A percentile compares a stretch with the other conserved stretches of the same genome.
These are phyloP conservation scores for Toxotes chatareus DNA, from an alignment of 2,113 vertebrate species.

Conservation along the genomic window DNA sequence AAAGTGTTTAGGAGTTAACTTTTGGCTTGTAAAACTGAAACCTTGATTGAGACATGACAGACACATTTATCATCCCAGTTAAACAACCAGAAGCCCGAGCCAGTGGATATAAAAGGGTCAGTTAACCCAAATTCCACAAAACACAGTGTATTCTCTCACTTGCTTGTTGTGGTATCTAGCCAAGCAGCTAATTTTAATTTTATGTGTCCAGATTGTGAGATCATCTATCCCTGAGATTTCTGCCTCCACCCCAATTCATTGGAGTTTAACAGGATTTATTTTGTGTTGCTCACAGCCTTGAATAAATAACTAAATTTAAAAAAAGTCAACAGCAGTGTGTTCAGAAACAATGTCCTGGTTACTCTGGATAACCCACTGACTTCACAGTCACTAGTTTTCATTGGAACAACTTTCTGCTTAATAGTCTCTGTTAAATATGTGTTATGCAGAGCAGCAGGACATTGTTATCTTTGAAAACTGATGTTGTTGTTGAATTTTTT, in stretches of 20 bases:
- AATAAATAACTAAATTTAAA: no score
- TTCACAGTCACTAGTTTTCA: no score
- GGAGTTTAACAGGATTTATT: background rate
- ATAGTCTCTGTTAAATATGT: background rate
- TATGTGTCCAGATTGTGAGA: background rate
- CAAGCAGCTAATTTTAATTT: background rate
- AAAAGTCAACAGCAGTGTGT: background rate
- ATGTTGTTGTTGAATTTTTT: no score
- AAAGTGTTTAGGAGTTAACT: conserved; percentile 16
- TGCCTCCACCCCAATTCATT: background rate
- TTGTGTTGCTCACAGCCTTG: background rate
- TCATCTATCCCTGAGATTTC: background rate
- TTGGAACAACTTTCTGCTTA: background rate
- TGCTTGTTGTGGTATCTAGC: background rate
- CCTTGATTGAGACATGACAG: conserved; percentile 22
- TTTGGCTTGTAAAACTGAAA: conserved; percentile 36
- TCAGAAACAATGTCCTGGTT: background rate
- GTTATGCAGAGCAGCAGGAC: background rate
- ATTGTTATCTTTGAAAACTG: background rate
- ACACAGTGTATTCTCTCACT: background rate
- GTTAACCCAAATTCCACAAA: conserved; percentile 18
- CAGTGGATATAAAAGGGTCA: background rate
- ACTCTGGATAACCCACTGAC: background rate
- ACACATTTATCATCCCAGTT: conserved; percentile 23
- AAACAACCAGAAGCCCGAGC: background rate